Evolutionary conservation across 2,797 vertebrate species (phyloP).

Genomic region (Helarctos malayanus): DNA sequence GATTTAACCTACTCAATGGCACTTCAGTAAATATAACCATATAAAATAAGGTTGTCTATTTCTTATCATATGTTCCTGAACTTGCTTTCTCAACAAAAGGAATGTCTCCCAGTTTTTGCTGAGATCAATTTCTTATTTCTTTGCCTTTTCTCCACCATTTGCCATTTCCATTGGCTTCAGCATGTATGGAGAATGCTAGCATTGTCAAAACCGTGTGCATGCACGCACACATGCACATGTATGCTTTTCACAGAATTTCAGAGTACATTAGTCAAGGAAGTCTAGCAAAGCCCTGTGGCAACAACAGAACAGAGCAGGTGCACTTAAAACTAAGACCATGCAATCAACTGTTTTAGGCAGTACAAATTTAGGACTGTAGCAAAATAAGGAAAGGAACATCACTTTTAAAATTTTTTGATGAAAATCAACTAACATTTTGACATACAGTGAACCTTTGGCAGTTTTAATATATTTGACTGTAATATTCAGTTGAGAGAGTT

Average conservation of each 20-base stretch:
- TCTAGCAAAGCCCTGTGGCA: not conserved
- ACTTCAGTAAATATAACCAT: not conserved
- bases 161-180: not conserved
- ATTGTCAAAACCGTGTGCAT: not conserved
- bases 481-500: not conserved
- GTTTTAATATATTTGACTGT: not conserved
- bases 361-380: not conserved
- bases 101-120: not conserved
- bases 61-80: not conserved
- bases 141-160: not conserved
- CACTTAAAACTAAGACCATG: not conserved
- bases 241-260: not conserved
- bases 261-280: not conserved
- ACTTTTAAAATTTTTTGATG: not conserved
- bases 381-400: not conserved
- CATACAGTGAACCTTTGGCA: not conserved
- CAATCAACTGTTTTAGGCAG: not conserved
- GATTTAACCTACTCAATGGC: not conserved
- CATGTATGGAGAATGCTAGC: not conserved
- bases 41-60: not conserved
- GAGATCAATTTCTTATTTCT: not conserved
- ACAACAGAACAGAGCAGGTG: not conserved
- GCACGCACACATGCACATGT: rapidly evolving
- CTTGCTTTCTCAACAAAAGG: conserved; percentile 12
- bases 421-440: conserved; percentile 4